These are phyloP conservation scores for Phoronis australis DNA, from an alignment of 2,888 invertebrate genomes.

Conservation along the genomic window DNA sequence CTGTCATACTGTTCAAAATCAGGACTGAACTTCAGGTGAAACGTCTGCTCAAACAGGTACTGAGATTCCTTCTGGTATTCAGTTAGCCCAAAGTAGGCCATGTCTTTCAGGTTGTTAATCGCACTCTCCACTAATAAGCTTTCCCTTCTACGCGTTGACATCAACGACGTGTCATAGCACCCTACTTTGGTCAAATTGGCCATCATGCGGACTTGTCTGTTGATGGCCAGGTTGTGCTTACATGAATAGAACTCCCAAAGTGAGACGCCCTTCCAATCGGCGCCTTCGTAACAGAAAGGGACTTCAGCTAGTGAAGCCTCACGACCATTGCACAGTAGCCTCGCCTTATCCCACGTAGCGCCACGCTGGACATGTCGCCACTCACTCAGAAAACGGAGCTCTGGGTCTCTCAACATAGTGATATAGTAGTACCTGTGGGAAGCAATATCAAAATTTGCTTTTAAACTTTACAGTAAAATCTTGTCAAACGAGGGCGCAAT, in stretches of 20 bases:
- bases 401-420: conserved; percentile 88
- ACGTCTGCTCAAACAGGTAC: conserved; percentile 46
- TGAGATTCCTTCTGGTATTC: conserved; percentile 74
- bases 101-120: conserved; percentile 80
- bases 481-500: no score
- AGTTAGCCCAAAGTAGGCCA: conserved; percentile 96
- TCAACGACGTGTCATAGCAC: conserved; percentile 72
- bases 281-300: conserved; percentile 62
- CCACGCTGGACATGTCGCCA: conserved; percentile 94
- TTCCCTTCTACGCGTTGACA: conserved; percentile 23
- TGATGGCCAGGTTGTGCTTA: conserved; percentile 87
- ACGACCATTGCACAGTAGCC: conserved; percentile 63
- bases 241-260: conserved; percentile 87
- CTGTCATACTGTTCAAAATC: conserved; percentile 84
- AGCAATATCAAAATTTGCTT: no score
- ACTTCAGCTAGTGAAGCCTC: conserved; percentile 74
- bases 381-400: conserved; percentile 89
- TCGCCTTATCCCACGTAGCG: conserved; percentile 85
- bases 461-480: no score
- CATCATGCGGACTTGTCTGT: conserved; percentile 95
- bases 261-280: conserved; percentile 70
- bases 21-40: conserved; percentile 32
- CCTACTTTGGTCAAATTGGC: conserved; percentile 91
- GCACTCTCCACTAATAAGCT: conserved; percentile 85
- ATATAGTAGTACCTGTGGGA: conserved; percentile 96